Percentiles rank a stretch among this genome's conserved stretches.
phyloP scores from a whole-genome alignment of 2,888 invertebrate genomes.

The Fissipunctia ypsillon region DNA sequence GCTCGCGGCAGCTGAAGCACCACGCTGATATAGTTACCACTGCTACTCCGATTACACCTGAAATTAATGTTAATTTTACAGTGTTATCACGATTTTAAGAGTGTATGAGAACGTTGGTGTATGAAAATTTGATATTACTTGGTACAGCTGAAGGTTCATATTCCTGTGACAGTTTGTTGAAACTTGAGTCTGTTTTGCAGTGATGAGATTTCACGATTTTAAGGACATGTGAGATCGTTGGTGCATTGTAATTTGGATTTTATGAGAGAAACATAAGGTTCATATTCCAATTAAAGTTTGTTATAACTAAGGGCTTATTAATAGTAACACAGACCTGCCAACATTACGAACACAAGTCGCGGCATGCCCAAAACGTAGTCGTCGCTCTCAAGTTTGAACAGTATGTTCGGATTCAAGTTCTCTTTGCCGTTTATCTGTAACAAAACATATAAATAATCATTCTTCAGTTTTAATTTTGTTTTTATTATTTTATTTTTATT shows the following conservation, averaged over 20 bases:
- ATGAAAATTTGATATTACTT: background rate
- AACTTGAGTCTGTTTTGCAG: background rate
- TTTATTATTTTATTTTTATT: too few relatives aligned
- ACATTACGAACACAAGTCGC: constrained; percentile 93
- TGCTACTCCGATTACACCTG: constrained; percentile 90
- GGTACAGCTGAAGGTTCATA: background rate
- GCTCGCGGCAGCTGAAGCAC: constrained; percentile 89
- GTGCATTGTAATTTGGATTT: background rate
- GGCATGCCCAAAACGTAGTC: constrained; percentile 94
- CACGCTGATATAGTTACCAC: constrained; percentile 89
- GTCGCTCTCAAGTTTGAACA: constrained; percentile 93
- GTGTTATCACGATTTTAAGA: background rate
- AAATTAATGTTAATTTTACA: background rate
- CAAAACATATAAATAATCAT: constrained; percentile 6
- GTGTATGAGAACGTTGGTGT: background rate
- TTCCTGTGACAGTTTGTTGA: background rate
- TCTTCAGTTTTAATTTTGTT: background rate
- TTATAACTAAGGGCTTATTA: background rate
- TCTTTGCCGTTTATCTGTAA: constrained; percentile 80
- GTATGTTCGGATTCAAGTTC: constrained; percentile 89
- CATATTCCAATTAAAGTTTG: background rate
- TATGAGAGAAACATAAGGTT: background rate
- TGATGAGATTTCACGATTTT: background rate
- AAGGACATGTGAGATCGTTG: background rate
- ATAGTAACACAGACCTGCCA: constrained; percentile 90